Evolutionary conservation across 1,140 invertebrate species (phyloP).

Genomic region (Achroia grisella): DNA sequence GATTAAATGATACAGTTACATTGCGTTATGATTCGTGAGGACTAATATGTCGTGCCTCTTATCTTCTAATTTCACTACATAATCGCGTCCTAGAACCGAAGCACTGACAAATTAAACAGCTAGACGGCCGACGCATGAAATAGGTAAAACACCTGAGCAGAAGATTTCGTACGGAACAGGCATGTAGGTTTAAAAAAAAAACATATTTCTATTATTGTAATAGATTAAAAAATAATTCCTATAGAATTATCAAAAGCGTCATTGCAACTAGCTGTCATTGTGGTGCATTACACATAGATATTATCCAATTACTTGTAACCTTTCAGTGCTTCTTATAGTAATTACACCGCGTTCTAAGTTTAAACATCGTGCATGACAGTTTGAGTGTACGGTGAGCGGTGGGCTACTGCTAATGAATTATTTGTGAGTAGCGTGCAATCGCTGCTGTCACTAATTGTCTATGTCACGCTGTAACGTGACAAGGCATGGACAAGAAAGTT

Average conservation of each 20-base stretch:
- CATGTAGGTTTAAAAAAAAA: no score
- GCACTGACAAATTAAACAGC: no score
- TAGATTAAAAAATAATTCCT: not conserved
- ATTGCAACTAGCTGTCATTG: slow-evolving; percentile 30
- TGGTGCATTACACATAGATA: slow-evolving; percentile 37
- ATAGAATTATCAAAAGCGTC: slow-evolving; percentile 12
- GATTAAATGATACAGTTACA: no score
- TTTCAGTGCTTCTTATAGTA: slow-evolving; percentile 62
- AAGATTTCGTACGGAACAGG: no score
- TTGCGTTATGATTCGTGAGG: no score
- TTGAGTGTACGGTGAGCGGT: slow-evolving; percentile 36
- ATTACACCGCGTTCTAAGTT: slow-evolving; percentile 37
- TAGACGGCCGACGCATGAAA: no score
- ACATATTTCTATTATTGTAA: no score
- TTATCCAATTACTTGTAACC: slow-evolving; percentile 69
- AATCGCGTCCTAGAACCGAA: no score
- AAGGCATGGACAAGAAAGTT: slow-evolving; percentile 7
- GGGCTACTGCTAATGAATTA: slow-evolving; percentile 52
- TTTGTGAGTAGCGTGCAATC: slow-evolving; percentile 53
- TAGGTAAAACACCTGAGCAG: no score
- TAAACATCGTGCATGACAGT: slow-evolving; percentile 55
- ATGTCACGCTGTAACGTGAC: slow-evolving; percentile 20
- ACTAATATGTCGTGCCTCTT: no score
- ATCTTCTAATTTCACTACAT: no score
- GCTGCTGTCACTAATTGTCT: slow-evolving; percentile 36